Conservation (phyloP, 2,797 vertebrate genomes). For the Tenualosa thibaudeaui region DNA sequence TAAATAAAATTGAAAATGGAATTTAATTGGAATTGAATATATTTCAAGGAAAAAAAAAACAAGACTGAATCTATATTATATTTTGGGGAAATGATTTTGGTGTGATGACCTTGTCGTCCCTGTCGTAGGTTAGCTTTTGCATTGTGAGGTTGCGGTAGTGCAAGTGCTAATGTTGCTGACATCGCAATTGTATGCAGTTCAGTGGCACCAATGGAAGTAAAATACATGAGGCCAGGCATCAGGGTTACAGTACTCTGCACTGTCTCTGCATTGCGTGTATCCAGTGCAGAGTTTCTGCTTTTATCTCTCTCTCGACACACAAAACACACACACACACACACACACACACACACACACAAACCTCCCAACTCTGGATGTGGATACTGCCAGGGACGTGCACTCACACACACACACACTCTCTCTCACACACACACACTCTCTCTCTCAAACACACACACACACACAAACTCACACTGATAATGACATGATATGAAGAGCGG, state of each 20-base stretch:
- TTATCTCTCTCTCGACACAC: neutral
- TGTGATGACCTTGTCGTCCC: neutral
- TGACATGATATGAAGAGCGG: neutral
- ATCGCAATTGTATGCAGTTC: neutral
- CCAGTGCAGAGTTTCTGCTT: neutral
- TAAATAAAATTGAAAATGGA: no score
- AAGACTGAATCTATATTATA: neutral
- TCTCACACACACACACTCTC: neutral
- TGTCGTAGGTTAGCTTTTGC: neutral
- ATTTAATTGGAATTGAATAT: no score
- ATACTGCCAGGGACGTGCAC: neutral
- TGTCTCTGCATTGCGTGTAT: neutral
- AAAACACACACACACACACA: constrained; percentile 20
- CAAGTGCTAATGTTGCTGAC: neutral
- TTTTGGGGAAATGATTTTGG: neutral
- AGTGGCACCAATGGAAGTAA: neutral
- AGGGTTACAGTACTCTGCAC: neutral
- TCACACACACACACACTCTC: neutral
- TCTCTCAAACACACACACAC: neutral
- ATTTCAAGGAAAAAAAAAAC: neutral
- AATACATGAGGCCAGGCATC: neutral
- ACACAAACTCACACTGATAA: neutral
- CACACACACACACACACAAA: constrained; percentile 18
- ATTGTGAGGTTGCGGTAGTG: neutral
- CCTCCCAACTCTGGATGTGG: no score